Evolutionary conservation across 2,113 vertebrate species (phyloP).

Genomic region (Ciconia stormi): DNA sequence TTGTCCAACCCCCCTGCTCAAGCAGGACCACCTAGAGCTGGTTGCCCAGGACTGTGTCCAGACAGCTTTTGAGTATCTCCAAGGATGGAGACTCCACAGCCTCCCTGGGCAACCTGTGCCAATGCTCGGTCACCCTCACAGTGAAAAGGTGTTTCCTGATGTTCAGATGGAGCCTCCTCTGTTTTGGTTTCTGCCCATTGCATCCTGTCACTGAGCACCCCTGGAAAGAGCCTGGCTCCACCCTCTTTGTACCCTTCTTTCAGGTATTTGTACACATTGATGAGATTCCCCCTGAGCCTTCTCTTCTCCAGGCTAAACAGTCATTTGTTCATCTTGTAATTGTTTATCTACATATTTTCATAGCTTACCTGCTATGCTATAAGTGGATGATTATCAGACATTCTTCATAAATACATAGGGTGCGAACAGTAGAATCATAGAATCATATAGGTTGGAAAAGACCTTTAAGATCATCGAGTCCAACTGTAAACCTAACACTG

Average conservation of each 20-base stretch:
- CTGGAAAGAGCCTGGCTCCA: neutral
- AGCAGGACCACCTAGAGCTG: neutral
- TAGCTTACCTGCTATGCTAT: neutral
- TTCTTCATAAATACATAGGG: neutral
- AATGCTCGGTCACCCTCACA: neutral
- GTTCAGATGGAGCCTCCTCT: neutral
- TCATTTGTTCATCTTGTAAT: neutral
- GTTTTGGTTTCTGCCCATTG: neutral
- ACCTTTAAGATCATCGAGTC: no score
- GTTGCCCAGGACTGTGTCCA: neutral
- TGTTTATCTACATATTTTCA: neutral
- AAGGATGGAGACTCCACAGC: neutral
- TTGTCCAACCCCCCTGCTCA: neutral
- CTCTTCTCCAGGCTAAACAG: neutral
- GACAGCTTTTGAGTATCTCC: neutral
- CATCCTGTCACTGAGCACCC: neutral
- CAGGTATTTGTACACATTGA: neutral
- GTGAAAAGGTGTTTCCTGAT: neutral
- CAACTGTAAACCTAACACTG: no score
- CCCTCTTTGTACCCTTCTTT: neutral
- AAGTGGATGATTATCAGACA: neutral
- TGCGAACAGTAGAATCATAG: neutral
- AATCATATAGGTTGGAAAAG: neutral
- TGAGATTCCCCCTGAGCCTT: neutral
- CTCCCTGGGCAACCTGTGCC: neutral